phyloP scores from a whole-genome alignment of 1,140 invertebrate genomes.

The Dendroctonus valens region DNA sequence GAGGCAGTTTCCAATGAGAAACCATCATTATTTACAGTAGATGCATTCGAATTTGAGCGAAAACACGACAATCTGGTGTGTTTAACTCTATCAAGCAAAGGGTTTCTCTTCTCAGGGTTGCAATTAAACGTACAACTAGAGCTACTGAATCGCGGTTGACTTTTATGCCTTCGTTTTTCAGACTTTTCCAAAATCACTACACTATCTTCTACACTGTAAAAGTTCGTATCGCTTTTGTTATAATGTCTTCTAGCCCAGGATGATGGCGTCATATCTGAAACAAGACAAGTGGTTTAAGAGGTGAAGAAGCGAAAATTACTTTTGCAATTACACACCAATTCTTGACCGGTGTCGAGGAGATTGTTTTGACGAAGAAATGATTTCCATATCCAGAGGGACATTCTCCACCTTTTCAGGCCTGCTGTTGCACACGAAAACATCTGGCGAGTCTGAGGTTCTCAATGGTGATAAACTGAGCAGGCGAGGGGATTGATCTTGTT shows the following conservation, averaged over 20 bases:
- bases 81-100: constrained; percentile 67
- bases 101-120: constrained; percentile 63
- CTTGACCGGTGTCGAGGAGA: constrained; percentile 51
- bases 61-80: constrained; percentile 70
- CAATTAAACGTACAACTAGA: constrained; percentile 33
- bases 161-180: constrained; percentile 52
- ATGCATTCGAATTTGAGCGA: constrained; percentile 50
- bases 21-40: constrained; percentile 27
- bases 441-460: constrained; percentile 44
- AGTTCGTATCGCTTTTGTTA: constrained; percentile 65
- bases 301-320: constrained; percentile 11
- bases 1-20: constrained; percentile 15
- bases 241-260: constrained; percentile 64
- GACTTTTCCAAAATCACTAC: constrained; percentile 58
- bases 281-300: constrained; percentile 29
- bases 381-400: constrained; percentile 31
- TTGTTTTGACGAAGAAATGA: constrained; percentile 39
- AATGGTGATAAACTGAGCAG: constrained; percentile 67
- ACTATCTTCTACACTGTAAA: constrained; percentile 64
- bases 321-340: constrained; percentile 50
- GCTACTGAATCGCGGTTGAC: constrained; percentile 47
- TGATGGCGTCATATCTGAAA: constrained; percentile 66
- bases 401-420: neutral
- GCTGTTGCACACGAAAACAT: constrained; percentile 12
- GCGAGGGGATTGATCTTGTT: constrained; percentile 64